These are phyloP conservation scores for Microvelia longipes DNA, from an alignment of 1,140 invertebrate genomes.

Conservation along the genomic window DNA sequence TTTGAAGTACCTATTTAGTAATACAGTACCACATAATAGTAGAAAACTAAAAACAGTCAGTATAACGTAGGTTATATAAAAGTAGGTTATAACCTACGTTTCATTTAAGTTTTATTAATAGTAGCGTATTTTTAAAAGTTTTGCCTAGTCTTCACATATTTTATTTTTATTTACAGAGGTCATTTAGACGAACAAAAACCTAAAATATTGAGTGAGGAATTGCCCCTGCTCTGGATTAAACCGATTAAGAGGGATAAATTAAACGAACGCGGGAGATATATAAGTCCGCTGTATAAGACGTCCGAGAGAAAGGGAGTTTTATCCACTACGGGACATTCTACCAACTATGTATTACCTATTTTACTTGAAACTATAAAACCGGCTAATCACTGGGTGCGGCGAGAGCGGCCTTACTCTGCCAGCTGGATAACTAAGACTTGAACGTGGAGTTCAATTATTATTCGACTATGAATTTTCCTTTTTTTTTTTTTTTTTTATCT, in stretches of 20 bases:
- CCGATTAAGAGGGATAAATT: slow-evolving; percentile 25
- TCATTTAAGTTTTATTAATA: neutral
- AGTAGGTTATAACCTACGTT: too few species aligned
- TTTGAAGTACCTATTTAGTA: too few species aligned
- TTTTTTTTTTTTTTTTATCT: too few species aligned
- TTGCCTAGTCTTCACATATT: neutral
- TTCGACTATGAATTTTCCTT: too few species aligned
- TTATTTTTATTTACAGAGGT: slow-evolving; percentile 22
- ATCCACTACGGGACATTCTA: slow-evolving; percentile 81
- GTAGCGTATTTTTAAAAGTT: neutral
- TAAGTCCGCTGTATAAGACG: slow-evolving; percentile 76
- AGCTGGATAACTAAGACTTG: slow-evolving; percentile 56
- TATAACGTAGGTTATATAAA: too few species aligned
- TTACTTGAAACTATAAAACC: slow-evolving; percentile 50
- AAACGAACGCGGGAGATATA: slow-evolving; percentile 42
- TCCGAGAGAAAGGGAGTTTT: slow-evolving; percentile 62
- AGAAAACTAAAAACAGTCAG: too few species aligned
- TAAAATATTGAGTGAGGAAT: slow-evolving; percentile 61
- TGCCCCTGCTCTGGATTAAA: slow-evolving; percentile 58
- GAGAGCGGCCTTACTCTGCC: slow-evolving; percentile 70
- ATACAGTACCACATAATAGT: too few species aligned
- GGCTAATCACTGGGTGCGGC: slow-evolving; percentile 68
- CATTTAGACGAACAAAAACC: slow-evolving; percentile 58
- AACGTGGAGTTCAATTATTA: too few species aligned
- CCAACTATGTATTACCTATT: slow-evolving; percentile 74